Conservation (phyloP, 2,888 invertebrate genomes). For the Cryptus viduatorius region DNA sequence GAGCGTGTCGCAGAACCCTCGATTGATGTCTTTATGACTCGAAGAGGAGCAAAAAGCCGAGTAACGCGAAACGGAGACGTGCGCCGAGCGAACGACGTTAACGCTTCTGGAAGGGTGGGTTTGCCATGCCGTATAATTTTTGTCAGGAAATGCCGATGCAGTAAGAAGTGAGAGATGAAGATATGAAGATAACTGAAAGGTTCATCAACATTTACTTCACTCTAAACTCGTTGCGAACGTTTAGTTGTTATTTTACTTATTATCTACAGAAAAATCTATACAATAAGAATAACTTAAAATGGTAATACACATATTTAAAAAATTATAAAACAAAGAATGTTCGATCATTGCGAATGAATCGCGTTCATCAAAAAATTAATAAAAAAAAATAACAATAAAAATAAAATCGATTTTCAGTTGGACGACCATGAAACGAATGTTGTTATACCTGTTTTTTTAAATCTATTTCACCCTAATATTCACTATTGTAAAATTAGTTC, state of each 20-base stretch:
- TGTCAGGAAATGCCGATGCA: not conserved
- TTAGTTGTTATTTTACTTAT: not conserved
- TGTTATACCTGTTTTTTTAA: not conserved
- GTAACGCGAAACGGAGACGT: conserved; percentile 17
- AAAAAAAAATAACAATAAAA: no score
- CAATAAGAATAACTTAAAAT: no score
- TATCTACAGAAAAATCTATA: not conserved
- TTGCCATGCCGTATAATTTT: not conserved
- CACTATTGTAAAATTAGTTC: conserved; percentile 3
- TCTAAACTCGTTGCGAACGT: not conserved
- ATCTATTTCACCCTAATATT: not conserved
- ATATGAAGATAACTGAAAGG: not conserved
- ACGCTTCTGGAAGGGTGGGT: conserved; percentile 1
- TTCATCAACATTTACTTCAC: not conserved
- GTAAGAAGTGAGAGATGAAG: not conserved
- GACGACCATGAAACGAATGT: no score
- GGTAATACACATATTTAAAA: no score
- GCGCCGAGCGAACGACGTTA: conserved; percentile 21
- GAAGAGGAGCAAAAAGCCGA: not conserved
- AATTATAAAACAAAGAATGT: no score
- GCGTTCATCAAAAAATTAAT: no score
- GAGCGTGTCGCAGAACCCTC: not conserved
- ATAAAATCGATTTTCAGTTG: no score
- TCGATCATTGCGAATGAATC: no score
- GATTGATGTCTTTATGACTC: conserved; percentile 57